A percentile compares a stretch with the other conserved stretches of the same genome.
phyloP scores from a whole-genome alignment of 2,113 vertebrate species.

The Eptesicus fuscus region DNA sequence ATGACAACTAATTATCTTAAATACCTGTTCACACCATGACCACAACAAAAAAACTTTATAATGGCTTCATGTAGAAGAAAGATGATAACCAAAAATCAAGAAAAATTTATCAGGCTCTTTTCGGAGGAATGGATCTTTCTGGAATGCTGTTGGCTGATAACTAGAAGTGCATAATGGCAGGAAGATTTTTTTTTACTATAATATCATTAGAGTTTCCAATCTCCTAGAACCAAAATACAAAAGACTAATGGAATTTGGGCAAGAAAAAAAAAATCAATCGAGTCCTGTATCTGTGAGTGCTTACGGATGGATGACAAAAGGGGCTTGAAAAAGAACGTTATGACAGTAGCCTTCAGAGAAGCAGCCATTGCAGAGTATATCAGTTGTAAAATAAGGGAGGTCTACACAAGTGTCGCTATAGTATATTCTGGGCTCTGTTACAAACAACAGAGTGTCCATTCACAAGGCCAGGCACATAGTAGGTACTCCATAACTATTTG shows the following conservation, averaged over 20 bases:
- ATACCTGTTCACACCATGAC: neutral
- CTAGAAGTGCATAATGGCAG: neutral
- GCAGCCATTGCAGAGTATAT: neutral
- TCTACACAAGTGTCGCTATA: neutral
- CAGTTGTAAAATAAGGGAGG: neutral
- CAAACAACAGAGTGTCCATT: neutral
- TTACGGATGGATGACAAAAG: constrained; percentile 2
- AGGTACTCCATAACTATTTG: neutral
- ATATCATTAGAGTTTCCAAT: neutral
- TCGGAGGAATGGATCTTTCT: constrained; percentile 18
- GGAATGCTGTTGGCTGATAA: constrained; percentile 24
- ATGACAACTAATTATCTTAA: neutral
- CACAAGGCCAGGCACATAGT: neutral
- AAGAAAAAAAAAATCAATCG: constrained; percentile 41
- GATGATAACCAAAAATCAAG: neutral
- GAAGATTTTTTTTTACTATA: neutral
- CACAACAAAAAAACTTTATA: neutral
- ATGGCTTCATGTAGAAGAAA: neutral
- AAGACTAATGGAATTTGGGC: constrained; percentile 57
- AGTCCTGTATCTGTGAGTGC: constrained; percentile 21
- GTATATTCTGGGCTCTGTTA: neutral
- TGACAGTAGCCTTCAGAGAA: neutral
- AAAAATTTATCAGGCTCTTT: constrained; percentile 4
- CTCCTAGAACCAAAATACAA: constrained; percentile 45
- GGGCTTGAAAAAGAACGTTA: neutral